These are phyloP conservation scores for Crotalus horridus DNA, from an alignment of 2,113 vertebrate genomes.

Conservation along the genomic window DNA sequence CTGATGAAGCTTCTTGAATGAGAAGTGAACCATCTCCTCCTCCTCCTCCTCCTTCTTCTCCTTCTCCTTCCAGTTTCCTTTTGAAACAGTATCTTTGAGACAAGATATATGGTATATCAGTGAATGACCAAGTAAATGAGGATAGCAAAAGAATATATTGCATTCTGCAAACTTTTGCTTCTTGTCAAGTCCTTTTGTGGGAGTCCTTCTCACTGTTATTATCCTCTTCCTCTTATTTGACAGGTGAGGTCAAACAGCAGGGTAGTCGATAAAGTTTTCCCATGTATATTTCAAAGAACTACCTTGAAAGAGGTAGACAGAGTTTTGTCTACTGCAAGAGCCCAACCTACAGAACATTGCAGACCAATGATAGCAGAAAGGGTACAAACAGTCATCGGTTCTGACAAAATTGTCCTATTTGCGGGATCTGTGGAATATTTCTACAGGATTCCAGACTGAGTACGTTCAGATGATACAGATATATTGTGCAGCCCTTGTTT, in stretches of 20 bases:
- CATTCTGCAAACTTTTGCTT: constrained; percentile 45
- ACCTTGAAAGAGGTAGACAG: constrained; percentile 61
- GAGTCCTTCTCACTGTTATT: constrained; percentile 42
- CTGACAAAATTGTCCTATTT: not conserved
- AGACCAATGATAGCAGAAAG: not conserved
- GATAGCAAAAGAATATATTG: constrained; percentile 18
- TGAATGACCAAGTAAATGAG: constrained; percentile 11
- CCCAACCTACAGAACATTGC: constrained; percentile 23
- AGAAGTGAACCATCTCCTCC: too few species aligned
- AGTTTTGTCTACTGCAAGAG: constrained; percentile 57
- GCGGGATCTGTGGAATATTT: not conserved
- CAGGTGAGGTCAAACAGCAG: constrained; percentile 60
- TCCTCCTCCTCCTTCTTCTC: too few species aligned
- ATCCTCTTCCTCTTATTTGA: constrained; percentile 45
- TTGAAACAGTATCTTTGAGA: not conserved
- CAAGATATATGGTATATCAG: not conserved
- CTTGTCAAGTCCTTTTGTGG: constrained; percentile 49
- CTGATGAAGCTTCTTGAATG: not conserved
- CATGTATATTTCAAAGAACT: constrained; percentile 68
- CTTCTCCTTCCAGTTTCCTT: not conserved
- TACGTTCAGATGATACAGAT: not conserved
- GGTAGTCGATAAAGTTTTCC: constrained; percentile 62
- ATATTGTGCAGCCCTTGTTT: not conserved
- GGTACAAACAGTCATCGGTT: not conserved
- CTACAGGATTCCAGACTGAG: not conserved